A percentile compares a stretch with the other conserved stretches of the same genome.
Evolutionary conservation across 2,888 invertebrate genomes (phyloP).

Genomic region (Sialis lutaria): DNA sequence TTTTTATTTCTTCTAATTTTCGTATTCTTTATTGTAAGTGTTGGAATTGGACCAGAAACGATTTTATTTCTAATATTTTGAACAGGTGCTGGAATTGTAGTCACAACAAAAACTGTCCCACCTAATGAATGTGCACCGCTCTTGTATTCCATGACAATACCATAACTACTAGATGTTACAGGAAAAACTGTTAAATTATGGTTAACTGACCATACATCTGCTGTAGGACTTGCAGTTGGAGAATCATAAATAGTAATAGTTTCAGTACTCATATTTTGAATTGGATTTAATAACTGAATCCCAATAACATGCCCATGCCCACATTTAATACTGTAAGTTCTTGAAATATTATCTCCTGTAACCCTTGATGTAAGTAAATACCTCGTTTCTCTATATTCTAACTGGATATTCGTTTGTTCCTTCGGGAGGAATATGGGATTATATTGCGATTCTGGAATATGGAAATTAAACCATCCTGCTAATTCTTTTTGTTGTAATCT

Average conservation of each 20-base stretch:
- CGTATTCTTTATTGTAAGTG: conserved; percentile 48
- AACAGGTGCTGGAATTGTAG: conserved; percentile 51
- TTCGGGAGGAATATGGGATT: conserved; percentile 56
- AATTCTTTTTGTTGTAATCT: conserved; percentile 76
- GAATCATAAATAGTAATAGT: conserved; percentile 64
- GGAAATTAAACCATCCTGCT: conserved; percentile 75
- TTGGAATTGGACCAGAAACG: conserved; percentile 64
- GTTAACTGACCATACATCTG: conserved; percentile 59
- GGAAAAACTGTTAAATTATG: conserved; percentile 83
- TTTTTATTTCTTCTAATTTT: conserved; percentile 65
- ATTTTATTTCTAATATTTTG: conserved; percentile 58
- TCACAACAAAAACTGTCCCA: conserved; percentile 63
- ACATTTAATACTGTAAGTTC: conserved; percentile 45
- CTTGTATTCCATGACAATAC: conserved; percentile 58
- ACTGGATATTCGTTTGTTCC: conserved; percentile 38
- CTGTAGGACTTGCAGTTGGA: conserved; percentile 41
- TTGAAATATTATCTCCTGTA: conserved; percentile 33
- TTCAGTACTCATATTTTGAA: conserved; percentile 76
- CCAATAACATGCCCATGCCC: conserved; percentile 75
- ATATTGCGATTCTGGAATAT: conserved; percentile 52
- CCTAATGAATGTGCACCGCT: conserved; percentile 67
- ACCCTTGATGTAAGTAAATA: conserved; percentile 59
- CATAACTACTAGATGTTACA: conserved; percentile 67
- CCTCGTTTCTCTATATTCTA: conserved; percentile 58
- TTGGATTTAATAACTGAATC: conserved; percentile 78